Evolutionary conservation across 2,888 invertebrate species (phyloP).

Genomic region (Drosophila longiperda): DNA sequence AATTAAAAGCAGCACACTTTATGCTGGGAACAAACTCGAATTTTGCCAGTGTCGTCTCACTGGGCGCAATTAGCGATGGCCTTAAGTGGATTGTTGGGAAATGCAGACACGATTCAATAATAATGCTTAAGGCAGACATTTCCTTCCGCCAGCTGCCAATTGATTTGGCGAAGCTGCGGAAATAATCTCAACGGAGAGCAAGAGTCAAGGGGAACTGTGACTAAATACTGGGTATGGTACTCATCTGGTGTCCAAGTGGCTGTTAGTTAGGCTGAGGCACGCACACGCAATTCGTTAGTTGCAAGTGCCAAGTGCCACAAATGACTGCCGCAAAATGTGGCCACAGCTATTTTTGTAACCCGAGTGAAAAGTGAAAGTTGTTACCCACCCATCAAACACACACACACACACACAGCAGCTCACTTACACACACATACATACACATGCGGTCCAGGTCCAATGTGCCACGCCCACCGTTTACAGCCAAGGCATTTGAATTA

Average conservation of each 20-base stretch:
- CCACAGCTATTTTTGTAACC: constrained; percentile 53
- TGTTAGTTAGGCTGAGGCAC: constrained; percentile 50
- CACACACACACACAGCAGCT: constrained; percentile 2
- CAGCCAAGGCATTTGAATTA: constrained; percentile 43
- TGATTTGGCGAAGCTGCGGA: constrained; percentile 37
- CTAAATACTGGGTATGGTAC: constrained; percentile 12
- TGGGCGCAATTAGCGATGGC: constrained; percentile 32
- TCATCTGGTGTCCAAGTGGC: constrained; percentile 37
- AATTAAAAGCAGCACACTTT: constrained; percentile 52
- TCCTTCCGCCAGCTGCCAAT: constrained; percentile 47
- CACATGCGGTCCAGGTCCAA: constrained; percentile 20
- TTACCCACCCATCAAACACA: constrained; percentile 14
- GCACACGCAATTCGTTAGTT: constrained; percentile 68
- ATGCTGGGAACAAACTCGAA: constrained; percentile 30
- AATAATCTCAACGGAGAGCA: constrained; percentile 10
- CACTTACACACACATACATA: constrained; percentile 5
- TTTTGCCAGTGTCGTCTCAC: constrained; percentile 2
- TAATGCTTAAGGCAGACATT: constrained; percentile 18
- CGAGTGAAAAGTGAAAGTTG: constrained; percentile 65
- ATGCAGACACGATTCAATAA: constrained; percentile 32
- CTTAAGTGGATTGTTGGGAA: constrained; percentile 46
- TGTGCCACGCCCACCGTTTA: constrained; percentile 56
- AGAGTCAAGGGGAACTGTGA: constrained; percentile 9
- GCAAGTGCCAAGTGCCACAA: constrained; percentile 38
- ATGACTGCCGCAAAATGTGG: constrained; percentile 42